Evolutionary conservation across 2,113 vertebrate genomes (phyloP).

Genomic region (Scortum barcoo): DNA sequence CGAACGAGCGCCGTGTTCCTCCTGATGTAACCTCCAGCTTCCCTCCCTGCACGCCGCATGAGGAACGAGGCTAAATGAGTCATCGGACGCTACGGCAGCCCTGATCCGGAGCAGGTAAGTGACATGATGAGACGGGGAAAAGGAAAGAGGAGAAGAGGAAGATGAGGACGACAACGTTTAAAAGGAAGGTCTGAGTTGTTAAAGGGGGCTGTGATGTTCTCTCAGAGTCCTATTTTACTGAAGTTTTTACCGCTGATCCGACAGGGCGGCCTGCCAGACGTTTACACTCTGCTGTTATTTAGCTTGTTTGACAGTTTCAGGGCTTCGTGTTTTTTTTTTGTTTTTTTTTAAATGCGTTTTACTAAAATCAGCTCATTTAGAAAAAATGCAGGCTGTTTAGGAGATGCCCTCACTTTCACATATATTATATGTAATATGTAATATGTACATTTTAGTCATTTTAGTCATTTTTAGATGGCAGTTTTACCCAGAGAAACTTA

Average conservation of each 20-base stretch:
- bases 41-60: not conserved
- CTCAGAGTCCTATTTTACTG: constrained; percentile 1
- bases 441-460: no score
- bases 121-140: not conserved
- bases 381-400: not conserved
- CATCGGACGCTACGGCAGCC: constrained; percentile 22
- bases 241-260: not conserved
- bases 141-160: not conserved
- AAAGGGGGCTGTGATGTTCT: constrained; percentile 28
- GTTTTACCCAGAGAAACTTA: not conserved
- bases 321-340: not conserved
- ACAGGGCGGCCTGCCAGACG: not conserved
- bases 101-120: constrained; percentile 31
- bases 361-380: not conserved
- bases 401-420: not conserved
- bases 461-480: not conserved
- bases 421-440: no score
- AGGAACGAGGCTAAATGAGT: constrained; percentile 24
- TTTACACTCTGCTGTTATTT: not conserved
- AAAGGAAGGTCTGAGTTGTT: not conserved
- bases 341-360: not conserved
- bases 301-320: not conserved
- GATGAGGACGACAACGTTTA: not conserved
- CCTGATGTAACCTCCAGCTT: constrained; percentile 22
- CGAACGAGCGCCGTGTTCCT: constrained; percentile 36